phyloP scores from a whole-genome alignment of 2,888 invertebrate species.

The Augochlorella aurata region DNA sequence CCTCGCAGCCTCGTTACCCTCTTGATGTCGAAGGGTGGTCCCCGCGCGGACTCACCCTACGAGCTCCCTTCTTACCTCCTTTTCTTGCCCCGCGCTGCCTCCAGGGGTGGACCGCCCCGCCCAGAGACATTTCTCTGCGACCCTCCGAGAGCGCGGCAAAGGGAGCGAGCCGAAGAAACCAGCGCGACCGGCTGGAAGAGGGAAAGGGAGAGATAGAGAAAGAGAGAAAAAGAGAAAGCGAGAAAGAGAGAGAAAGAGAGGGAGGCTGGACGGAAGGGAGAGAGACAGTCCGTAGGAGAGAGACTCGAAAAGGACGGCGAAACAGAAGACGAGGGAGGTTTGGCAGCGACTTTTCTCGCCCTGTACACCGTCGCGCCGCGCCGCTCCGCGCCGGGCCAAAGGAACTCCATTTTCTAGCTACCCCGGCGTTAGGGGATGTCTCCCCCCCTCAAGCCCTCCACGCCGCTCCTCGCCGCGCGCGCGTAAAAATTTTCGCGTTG shows the following conservation, averaged over 20 bases:
- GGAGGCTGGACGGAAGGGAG: not conserved
- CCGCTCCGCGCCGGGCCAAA: conserved; percentile 53
- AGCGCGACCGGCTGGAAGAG: conserved; percentile 12
- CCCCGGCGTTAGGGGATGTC: conserved; percentile 37
- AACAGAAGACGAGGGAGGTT: conserved; percentile 46
- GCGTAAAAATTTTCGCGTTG: conserved; percentile 45
- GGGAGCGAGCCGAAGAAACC: conserved; percentile 43
- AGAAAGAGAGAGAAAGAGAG: not conserved
- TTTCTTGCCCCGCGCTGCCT: conserved; percentile 66
- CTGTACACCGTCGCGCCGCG: not conserved
- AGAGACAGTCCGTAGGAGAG: not conserved
- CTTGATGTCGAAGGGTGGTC: conserved; percentile 66
- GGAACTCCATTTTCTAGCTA: conserved; percentile 66
- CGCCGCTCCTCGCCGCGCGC: not conserved
- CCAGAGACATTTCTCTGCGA: conserved; percentile 72
- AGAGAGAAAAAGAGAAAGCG: not conserved
- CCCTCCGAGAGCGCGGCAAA: conserved; percentile 52
- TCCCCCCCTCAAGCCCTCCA: conserved; percentile 47
- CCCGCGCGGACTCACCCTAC: conserved; percentile 52
- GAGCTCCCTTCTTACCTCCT: conserved; percentile 60
- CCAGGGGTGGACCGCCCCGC: conserved; percentile 80
- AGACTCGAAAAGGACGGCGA: conserved; percentile 10
- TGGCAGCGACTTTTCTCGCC: conserved; percentile 72
- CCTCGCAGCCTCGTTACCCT: conserved; percentile 80
- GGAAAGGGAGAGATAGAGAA: not conserved